Percentiles rank a stretch among this genome's conserved stretches.
Evolutionary conservation across 2,888 invertebrate species (phyloP).

Genomic region (Protodeltote pygarga): DNA sequence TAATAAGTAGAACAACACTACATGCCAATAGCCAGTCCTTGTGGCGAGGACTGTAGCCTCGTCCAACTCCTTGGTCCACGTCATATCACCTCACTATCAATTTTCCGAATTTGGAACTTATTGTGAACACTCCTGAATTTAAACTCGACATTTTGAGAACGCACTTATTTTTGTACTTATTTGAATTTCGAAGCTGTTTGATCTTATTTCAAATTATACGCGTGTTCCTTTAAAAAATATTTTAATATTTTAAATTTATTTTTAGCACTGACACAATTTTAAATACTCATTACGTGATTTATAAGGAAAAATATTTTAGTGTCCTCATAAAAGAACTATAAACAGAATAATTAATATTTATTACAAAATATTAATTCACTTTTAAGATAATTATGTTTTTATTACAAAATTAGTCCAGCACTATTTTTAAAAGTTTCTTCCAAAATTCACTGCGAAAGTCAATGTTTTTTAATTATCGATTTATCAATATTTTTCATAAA

Average conservation of each 20-base stretch:
- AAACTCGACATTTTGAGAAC: constrained; percentile 16
- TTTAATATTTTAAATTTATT: constrained; percentile 2
- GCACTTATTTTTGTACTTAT: constrained; percentile 1
- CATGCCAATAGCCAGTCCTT: constrained; percentile 88
- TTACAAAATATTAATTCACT: too few species aligned
- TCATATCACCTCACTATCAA: constrained; percentile 61
- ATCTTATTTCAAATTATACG: not conserved
- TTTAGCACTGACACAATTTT: not conserved
- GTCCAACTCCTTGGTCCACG: constrained; percentile 84
- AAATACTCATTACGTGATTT: not conserved
- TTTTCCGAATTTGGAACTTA: constrained; percentile 14
- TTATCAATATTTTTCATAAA: too few species aligned
- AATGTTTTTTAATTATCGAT: too few species aligned
- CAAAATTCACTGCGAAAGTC: constrained; percentile 6
- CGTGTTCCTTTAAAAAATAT: too few species aligned
- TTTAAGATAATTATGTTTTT: too few species aligned
- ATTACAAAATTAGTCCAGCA: too few species aligned
- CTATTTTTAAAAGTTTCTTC: too few species aligned
- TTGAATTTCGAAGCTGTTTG: constrained; percentile 1
- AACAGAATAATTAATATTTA: not conserved
- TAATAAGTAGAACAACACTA: constrained; percentile 87
- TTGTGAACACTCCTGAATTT: not conserved
- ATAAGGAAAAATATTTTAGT: not conserved
- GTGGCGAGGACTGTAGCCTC: constrained; percentile 88
- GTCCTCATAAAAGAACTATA: not conserved